Base-by-base conservation (phyloP, 2,888 invertebrate species). In the Troglohyphantes excavatus region DNA sequence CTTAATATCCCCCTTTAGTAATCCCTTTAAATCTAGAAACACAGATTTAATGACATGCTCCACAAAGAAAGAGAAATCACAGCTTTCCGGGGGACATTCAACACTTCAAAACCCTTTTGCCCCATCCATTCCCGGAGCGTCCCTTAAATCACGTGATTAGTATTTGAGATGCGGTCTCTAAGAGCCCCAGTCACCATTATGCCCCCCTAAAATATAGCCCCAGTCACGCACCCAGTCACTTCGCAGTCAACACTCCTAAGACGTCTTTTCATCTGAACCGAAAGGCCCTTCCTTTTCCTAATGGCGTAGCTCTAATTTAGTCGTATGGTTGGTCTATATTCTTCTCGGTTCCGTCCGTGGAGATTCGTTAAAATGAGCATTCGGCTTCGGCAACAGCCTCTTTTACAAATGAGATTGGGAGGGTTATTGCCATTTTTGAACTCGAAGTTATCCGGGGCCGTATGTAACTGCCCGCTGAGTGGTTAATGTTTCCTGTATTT, bases 381-480 rank as follows among this genome's bases (percentile, higher is more conserved):
- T n/a, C 17, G 13, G 9, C 5, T n/a, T 53, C 53, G 5, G 53
- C 13, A n/a, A 53, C 53, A 53, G 13, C 13, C 53, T 2, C 53
- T n/a, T 53, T 53, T n/a, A 53, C 53, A 53, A 53, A 53, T 53
- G 53, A 53, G 53, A 53, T 53, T 53, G 17, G 17, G n/a, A 53
- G n/a, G 13, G 53, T n/a, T 53, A 53, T 11, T 13, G n/a, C 53
- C 53, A 53, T 53, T 53, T 53, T 53, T 11, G n/a, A 53, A n/a
- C 53, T 17, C 53, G 53, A 2, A 53, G 53, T 53, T n/a, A 53
- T n/a, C 5, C 6, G 53, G n/a, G 53, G 53, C 13, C 9, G 53
- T 53, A 53, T 53, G 53, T 53, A 53, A 53, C 53, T 53, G n/a
- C 53, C n/a, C 53, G 53, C 53, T 53, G 53, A 53, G 53, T 11